These are phyloP conservation scores for Baronia brevicornis DNA, from an alignment of 2,888 invertebrate species.

Conservation along the genomic window DNA sequence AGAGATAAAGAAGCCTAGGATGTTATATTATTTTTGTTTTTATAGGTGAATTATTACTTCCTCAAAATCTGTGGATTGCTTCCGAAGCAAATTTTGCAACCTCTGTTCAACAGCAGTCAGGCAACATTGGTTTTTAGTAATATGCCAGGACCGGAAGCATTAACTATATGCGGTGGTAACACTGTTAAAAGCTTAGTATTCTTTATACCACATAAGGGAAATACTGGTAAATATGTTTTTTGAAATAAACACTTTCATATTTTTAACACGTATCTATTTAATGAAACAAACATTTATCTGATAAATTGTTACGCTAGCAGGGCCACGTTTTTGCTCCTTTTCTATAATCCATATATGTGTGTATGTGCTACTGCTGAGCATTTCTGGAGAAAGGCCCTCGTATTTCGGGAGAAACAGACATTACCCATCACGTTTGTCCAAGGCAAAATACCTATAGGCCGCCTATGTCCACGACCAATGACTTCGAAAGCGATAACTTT, in stretches of 20 bases:
- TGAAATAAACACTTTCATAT: constrained; percentile 1
- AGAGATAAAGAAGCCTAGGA: not conserved
- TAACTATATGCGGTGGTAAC: constrained; percentile 52
- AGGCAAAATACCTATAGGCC: too few species aligned
- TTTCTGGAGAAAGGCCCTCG: too few species aligned
- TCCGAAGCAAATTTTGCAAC: constrained; percentile 50
- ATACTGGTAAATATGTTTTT: constrained; percentile 45
- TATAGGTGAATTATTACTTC: constrained; percentile 62
- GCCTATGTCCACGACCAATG: too few species aligned
- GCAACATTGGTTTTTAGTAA: constrained; percentile 71
- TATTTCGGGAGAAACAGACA: too few species aligned
- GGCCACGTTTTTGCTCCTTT: too few species aligned
- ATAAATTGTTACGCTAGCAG: not conserved
- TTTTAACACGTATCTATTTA: not conserved
- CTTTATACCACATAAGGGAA: constrained; percentile 69
- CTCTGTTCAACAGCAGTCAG: constrained; percentile 51
- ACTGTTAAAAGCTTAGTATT: constrained; percentile 59
- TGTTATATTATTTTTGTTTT: constrained; percentile 8
- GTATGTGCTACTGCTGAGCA: too few species aligned
- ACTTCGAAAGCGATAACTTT: too few species aligned
- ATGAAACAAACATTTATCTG: not conserved
- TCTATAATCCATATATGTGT: too few species aligned
- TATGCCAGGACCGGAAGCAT: constrained; percentile 58
- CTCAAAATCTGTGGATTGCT: constrained; percentile 55
- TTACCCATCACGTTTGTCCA: too few species aligned